phyloP scores from a whole-genome alignment of 2,113 vertebrate genomes.

The Miniopterus natalensis region DNA sequence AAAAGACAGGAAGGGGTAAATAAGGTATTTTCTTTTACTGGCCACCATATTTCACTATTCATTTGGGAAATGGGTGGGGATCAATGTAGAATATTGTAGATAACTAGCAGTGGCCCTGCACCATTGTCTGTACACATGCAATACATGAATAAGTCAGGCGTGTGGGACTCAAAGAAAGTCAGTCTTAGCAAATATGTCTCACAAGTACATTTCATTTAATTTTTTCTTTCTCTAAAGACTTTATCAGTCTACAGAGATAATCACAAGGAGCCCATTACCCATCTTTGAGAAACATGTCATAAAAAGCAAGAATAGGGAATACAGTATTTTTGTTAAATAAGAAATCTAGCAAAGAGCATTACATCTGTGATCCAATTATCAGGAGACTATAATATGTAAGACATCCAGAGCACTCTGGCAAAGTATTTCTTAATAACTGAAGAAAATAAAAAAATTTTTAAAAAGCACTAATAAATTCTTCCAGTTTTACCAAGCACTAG shows the following conservation, averaged over 20 bases:
- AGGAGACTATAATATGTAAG: slow-evolving; percentile 32
- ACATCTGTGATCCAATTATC: slow-evolving; percentile 23
- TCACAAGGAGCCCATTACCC: background rate
- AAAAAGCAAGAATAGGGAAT: background rate
- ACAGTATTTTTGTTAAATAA: slow-evolving; percentile 37
- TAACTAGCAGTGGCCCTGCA: background rate
- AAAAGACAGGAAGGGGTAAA: background rate
- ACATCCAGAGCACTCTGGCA: background rate
- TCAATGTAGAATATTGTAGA: background rate
- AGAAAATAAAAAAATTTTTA: background rate
- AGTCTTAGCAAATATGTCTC: background rate
- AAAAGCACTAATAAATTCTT: background rate
- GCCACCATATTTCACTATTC: background rate
- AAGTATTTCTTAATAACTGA: slow-evolving; percentile 64
- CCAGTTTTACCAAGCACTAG: background rate
- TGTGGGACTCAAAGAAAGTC: background rate
- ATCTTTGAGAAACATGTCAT: background rate
- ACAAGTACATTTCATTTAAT: slow-evolving; percentile 18
- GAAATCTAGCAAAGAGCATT: slow-evolving; percentile 16
- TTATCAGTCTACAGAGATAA: background rate
- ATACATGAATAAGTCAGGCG: background rate
- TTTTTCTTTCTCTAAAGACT: background rate
- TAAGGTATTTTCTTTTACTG: background rate
- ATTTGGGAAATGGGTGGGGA: background rate
- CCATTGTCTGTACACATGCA: background rate